These are phyloP conservation scores for Halocynthia aurantium DNA, from an alignment of 23 tunicate genomes.

Conservation along the genomic window DNA sequence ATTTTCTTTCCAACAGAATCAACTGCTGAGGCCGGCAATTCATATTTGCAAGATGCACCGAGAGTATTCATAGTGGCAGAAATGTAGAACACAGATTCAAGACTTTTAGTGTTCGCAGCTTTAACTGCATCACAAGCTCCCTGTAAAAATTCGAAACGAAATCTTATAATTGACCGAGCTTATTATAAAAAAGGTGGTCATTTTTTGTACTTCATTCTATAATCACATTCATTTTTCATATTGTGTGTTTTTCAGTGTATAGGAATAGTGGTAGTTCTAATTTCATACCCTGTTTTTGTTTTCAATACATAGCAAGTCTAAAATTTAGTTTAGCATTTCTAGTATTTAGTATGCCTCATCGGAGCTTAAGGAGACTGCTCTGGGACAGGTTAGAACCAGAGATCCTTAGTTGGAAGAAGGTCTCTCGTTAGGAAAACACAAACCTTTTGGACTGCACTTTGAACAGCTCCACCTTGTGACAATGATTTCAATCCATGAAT, in stretches of 20 bases:
- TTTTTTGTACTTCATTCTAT: too few relatives aligned
- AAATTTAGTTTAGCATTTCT: not conserved
- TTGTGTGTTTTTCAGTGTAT: not conserved
- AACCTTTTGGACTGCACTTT: constrained; percentile 43
- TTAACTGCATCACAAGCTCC: constrained; percentile 69
- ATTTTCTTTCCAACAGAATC: constrained; percentile 50
- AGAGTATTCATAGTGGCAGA: constrained; percentile 23
- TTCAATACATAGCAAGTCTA: too few relatives aligned
- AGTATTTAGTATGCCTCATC: not conserved
- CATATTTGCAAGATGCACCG: constrained; percentile 59
- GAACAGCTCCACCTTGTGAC: constrained; percentile 62
- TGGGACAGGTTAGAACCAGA: too few relatives aligned
- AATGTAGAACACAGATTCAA: constrained; percentile 41
- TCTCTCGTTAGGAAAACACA: not conserved
- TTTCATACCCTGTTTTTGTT: too few relatives aligned
- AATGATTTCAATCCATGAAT: constrained; percentile 39
- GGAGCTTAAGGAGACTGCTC: too few relatives aligned
- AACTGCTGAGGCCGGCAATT: constrained; percentile 46
- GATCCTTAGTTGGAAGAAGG: too few relatives aligned
- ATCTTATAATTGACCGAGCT: too few relatives aligned
- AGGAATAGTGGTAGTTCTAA: too few relatives aligned
- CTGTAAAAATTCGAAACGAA: constrained; percentile 17
- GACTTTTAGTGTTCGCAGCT: constrained; percentile 41
- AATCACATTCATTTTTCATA: not conserved
- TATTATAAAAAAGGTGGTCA: too few relatives aligned